Conservation (phyloP, 2,797 vertebrate genomes). For the Brotula barbata region DNA sequence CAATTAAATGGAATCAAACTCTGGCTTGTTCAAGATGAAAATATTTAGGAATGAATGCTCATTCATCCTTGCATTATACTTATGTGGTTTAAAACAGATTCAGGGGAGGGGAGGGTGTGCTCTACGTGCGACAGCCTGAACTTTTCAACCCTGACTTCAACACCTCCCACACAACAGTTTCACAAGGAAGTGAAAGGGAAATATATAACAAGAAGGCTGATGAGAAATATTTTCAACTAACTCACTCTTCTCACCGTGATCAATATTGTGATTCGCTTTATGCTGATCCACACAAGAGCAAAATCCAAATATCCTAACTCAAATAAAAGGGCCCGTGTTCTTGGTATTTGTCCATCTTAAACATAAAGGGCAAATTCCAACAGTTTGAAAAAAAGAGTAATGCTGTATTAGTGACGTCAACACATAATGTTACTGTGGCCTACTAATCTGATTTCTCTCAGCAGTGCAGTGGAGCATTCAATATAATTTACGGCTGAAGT, state of each 20-base stretch:
- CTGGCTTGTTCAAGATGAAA: background rate
- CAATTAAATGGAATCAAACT: conserved; percentile 1
- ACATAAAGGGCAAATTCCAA: no score
- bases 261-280: no score
- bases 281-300: no score
- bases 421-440: conserved; percentile 71
- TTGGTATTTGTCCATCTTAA: no score
- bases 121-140: conserved; percentile 34
- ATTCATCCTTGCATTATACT: conserved; percentile 1
- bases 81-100: conserved; percentile 9
- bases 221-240: background rate
- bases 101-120: conserved; percentile 12
- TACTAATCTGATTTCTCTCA: conserved; percentile 70
- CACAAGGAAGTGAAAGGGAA: conserved; percentile 17
- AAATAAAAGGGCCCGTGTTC: no score
- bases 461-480: conserved; percentile 51
- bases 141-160: conserved; percentile 59
- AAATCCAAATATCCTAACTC: conserved; percentile 10
- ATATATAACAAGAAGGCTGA: background rate
- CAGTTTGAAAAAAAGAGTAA: conserved; percentile 10
- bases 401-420: conserved; percentile 37
- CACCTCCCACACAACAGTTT: conserved; percentile 45
- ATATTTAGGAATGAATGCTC: background rate
- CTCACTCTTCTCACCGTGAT: no score
- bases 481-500: conserved; percentile 15